A percentile compares a stretch with the other conserved stretches of the same genome.
Evolutionary conservation across 2,888 invertebrate species (phyloP).

Genomic region (Prosapia bicincta): DNA sequence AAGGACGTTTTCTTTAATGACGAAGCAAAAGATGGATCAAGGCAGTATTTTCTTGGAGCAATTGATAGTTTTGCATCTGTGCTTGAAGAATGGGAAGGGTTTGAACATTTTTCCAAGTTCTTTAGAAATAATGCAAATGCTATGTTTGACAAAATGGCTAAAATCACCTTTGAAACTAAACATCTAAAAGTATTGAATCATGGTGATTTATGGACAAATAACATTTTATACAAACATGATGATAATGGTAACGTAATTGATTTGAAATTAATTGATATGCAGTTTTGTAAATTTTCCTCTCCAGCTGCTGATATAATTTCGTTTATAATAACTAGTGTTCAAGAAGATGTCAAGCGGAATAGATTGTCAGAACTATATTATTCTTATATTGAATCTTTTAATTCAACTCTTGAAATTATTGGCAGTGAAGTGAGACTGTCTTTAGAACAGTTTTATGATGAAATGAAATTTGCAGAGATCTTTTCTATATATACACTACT

Average conservation of each 20-base stretch:
- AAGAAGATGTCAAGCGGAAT: slow-evolving; percentile 12
- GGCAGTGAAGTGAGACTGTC: slow-evolving; percentile 6
- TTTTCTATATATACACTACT: not conserved
- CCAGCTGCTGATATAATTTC: slow-evolving; percentile 30
- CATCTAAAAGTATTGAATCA: slow-evolving; percentile 29
- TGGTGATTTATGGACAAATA: slow-evolving; percentile 31
- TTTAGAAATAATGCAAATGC: not conserved
- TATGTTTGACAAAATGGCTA: not conserved
- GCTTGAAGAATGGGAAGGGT: not conserved
- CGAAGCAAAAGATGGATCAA: not conserved
- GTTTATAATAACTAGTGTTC: slow-evolving; percentile 28
- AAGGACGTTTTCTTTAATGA: slow-evolving; percentile 2
- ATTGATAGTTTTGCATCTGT: not conserved
- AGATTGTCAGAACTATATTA: not conserved
- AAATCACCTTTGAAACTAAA: not conserved
- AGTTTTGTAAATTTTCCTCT: slow-evolving; percentile 25
- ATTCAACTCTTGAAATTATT: slow-evolving; percentile 4
- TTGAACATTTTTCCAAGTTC: not conserved
- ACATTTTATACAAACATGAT: slow-evolving; percentile 32
- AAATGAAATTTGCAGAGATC: not conserved
- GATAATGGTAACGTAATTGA: slow-evolving; percentile 20
- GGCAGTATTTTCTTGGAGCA: not conserved
- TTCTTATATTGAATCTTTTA: not conserved
- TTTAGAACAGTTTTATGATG: not conserved
- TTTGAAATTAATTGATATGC: slow-evolving; percentile 30